Evolutionary conservation across 2,113 vertebrate species (phyloP), one percentile per base, ranked within the genome.

Genomic region (Balaeniceps rex): DNA sequence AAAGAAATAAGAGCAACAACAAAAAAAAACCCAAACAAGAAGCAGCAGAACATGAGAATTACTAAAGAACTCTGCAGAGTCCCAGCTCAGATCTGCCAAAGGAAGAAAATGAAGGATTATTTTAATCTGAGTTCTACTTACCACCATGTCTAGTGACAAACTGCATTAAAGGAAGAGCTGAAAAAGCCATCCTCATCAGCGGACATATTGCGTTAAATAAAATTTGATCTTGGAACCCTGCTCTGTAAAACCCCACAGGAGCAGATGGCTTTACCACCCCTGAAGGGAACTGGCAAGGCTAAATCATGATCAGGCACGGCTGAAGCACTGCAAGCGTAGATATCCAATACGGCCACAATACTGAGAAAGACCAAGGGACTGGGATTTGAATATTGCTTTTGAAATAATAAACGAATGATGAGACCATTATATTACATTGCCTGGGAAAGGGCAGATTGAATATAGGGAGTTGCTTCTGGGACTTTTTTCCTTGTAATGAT

Each of bases 101-200:
- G 57, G 31, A 93, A 90, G 63, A 72, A 96, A 94, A 87, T 23
- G 29, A 91, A 92, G 19, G 54, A 90, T 95, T 80, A 74, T 89
- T 94, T 96, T 74, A 95, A 92, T 97, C 71, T 44, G 44, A 91
- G 38, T 66, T 93, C 75, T 95, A 97, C 97, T 97, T 79, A 97
- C 95, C 95, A 92, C 81, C 91, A 92, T 83, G 51, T 79, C 94
- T 86, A 77, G 78, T n/a, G 82, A 69, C 46, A 89, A 74, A 93
- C 13, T 91, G 89, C 79, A 83, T 63, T 83, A 88, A 85, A 87
- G 38, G 87, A 93, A 90, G 84, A 97, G 78, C 74, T 95, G 93
- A 77, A 88, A 94, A 96, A 94, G 87, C 86, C 89, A 95, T 87
- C 88, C 75, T 91, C 91, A 85, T 80, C 94, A 95, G 94, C 17